Conservation (phyloP, 2,797 vertebrate species). For the Melanotaenia maccullochi region DNA sequence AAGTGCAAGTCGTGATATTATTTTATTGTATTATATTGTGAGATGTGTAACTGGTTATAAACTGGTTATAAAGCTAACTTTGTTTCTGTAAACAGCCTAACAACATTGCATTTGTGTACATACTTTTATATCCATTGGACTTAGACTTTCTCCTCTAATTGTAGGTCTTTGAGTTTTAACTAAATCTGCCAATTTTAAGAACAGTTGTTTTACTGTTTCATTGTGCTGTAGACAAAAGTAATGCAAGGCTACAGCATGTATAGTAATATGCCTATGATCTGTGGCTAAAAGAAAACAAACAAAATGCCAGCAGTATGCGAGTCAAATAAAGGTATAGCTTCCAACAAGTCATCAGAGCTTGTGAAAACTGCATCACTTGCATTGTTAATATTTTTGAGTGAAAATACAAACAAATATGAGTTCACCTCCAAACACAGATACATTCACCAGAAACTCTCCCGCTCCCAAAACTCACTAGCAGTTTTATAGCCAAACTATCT, state of each 20-base stretch:
- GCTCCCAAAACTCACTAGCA: constrained; percentile 22
- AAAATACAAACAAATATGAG: constrained; percentile 8
- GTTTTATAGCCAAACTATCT: constrained; percentile 31
- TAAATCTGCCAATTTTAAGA: constrained; percentile 68
- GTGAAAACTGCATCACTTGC: not conserved
- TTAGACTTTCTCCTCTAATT: constrained; percentile 60
- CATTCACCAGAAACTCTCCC: constrained; percentile 4
- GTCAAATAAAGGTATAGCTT: constrained; percentile 39
- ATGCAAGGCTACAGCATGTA: constrained; percentile 47
- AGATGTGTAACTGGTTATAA: not conserved
- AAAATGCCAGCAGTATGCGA: constrained; percentile 6
- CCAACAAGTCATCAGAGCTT: constrained; percentile 16
- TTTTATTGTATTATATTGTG: not conserved
- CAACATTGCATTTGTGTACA: constrained; percentile 31
- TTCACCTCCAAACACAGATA: not conserved
- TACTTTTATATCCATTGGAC: constrained; percentile 34
- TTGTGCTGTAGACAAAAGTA: constrained; percentile 44
- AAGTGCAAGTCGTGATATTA: not conserved
- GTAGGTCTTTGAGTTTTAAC: constrained; percentile 44
- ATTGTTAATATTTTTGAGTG: constrained; percentile 33
- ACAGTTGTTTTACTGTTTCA: constrained; percentile 58
- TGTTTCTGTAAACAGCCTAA: not conserved
- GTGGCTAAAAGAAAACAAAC: not conserved
- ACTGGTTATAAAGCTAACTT: not conserved
- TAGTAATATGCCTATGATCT: constrained; percentile 16